phyloP scores from a whole-genome alignment of 2,797 vertebrate species.

The Delichon dasypus region DNA sequence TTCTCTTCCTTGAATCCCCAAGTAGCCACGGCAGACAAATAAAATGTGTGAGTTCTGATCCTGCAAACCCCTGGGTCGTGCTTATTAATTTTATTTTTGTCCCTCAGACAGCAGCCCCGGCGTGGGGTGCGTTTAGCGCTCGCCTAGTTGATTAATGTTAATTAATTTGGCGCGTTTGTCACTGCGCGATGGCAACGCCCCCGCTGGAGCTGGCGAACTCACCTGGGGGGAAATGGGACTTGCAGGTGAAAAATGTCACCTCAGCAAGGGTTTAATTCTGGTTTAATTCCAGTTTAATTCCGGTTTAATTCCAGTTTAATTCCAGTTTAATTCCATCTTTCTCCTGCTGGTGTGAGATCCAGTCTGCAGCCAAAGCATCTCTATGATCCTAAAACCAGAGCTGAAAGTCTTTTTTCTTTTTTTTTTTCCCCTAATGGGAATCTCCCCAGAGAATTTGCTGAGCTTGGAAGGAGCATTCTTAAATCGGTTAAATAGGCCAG shows the following conservation, averaged over 20 bases:
- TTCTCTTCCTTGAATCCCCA: background rate
- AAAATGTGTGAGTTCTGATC: background rate
- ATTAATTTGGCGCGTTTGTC: background rate
- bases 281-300: no score
- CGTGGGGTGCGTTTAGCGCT: background rate
- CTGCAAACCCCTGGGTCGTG: background rate
- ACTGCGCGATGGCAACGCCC: background rate
- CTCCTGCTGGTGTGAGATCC: background rate
- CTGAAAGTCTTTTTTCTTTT: background rate
- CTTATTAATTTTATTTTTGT: background rate
- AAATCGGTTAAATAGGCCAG: background rate
- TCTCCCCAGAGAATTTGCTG: background rate
- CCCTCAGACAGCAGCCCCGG: background rate
- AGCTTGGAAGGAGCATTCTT: background rate
- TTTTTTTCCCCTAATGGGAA: background rate
- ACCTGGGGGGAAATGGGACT: background rate
- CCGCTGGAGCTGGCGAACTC: fast-evolving
- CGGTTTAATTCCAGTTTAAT: no score
- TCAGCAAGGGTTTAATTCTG: background rate
- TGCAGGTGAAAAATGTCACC: background rate
- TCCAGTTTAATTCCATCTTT: background rate
- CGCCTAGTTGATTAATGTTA: background rate
- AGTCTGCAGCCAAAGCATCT: fast-evolving
- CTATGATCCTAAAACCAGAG: background rate
- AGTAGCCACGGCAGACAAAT: slow-evolving; percentile 9